Evolutionary conservation across 2,113 vertebrate species (phyloP), one percentile per base, ranked within the genome.

Genomic region (Nibea albiflora): DNA sequence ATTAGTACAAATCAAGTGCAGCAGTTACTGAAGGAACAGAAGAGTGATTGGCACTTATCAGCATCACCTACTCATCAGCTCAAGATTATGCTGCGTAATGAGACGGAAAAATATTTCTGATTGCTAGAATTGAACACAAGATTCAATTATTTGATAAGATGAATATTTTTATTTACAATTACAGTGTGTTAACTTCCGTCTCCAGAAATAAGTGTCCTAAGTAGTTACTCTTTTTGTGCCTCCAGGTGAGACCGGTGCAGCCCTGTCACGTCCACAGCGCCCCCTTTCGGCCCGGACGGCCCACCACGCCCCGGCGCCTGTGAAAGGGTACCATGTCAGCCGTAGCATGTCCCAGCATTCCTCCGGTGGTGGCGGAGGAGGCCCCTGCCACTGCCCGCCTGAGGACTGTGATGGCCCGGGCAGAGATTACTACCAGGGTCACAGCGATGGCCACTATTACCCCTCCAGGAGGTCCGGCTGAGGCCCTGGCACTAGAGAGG

Each of bases 291-390:
- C 94, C 94, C 94, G 94, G 93, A 91, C 94, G 89, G 94, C 94
- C 83, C 95, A 94, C 88, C 95, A 96, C 93, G 97, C 94, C 95
- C 95, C 95, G 88, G 94, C 94, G 88, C 94, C 95, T 91, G 96
- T 97, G 96, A 99, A 96, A 96, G 96, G 97, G 93, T 98, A 98
- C 94, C 97, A 99, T 96, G 97, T 97, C 94, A 98, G 98, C 94
- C 96, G 96, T 92, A 98, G 96, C 93, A 95, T 99, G 93, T 95
- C 95, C 87, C 97, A 97, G 88, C 95, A 95, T 90, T 95, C 96
- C 50, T 94, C 95, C 26, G 84, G 93, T 71, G 93, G 93, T 79
- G 90, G 92, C 7, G 91, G 92, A 74, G 91, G 90, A 81, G 96
- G 93, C 64, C 96, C 96, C 89, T 97, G 96, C 93, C 97, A 93